These are phyloP conservation scores for Sesia bembeciformis DNA, from an alignment of 2,888 invertebrate species.

Conservation along the genomic window DNA sequence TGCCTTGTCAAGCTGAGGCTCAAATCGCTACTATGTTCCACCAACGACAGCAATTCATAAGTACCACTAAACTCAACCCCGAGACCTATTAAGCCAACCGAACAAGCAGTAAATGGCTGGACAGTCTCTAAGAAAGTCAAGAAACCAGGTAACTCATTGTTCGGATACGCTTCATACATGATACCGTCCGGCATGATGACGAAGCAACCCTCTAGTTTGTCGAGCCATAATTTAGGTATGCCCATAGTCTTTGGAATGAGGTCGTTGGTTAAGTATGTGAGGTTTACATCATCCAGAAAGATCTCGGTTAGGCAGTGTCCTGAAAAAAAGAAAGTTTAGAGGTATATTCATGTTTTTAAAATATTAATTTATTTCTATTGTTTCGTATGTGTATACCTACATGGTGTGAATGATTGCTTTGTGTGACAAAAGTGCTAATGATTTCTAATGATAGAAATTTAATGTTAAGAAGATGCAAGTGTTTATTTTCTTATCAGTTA, in stretches of 20 bases:
- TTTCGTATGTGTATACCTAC: no score
- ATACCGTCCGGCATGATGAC: conserved; percentile 28
- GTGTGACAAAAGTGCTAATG: no score
- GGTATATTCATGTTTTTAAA: no score
- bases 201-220: conserved; percentile 27
- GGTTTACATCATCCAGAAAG: conserved; percentile 17
- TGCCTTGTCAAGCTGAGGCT: conserved; percentile 22
- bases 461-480: no score
- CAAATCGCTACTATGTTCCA: conserved; percentile 14
- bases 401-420: no score
- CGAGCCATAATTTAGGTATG: conserved; percentile 24
- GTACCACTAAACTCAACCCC: conserved; percentile 24
- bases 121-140: conserved; percentile 11
- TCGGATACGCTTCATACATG: conserved; percentile 27
- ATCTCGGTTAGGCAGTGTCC: conserved; percentile 15
- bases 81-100: conserved; percentile 22
- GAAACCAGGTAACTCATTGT: conserved; percentile 13
- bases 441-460: no score
- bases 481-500: no score
- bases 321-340: background rate
- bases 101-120: conserved; percentile 24
- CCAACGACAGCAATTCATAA: conserved; percentile 31
- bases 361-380: no score
- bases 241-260: conserved; percentile 18
- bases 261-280: conserved; percentile 21